Evolutionary conservation across 2,113 vertebrate species (phyloP).

Genomic region (Origma solitaria): DNA sequence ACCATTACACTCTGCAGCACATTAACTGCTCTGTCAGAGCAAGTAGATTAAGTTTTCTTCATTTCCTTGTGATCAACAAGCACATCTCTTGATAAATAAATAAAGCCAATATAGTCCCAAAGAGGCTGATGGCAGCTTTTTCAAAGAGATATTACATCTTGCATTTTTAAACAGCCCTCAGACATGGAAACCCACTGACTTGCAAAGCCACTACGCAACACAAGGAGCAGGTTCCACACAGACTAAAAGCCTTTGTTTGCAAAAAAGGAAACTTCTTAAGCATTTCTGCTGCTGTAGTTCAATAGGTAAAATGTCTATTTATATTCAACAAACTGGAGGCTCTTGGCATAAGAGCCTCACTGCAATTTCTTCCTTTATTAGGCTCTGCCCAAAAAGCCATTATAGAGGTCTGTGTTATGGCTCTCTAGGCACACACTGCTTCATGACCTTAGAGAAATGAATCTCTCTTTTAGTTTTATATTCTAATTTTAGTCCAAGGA

Average conservation of each 20-base stretch:
- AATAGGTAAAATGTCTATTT: not conserved
- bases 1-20: not conserved
- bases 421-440: not conserved
- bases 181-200: not conserved
- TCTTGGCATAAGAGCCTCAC: not conserved
- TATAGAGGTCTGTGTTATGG: not conserved
- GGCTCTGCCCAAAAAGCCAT: not conserved
- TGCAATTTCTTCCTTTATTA: constrained; percentile 23
- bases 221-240: not conserved
- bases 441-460: not conserved
- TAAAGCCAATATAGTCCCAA: not conserved
- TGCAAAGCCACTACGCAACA: not conserved
- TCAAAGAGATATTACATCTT: not conserved
- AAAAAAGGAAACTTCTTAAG: not conserved
- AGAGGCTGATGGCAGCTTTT: not conserved
- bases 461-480: not conserved
- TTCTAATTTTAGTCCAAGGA: constrained; percentile 7
- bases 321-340: not conserved
- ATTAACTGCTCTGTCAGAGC: constrained; percentile 59
- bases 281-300: not conserved
- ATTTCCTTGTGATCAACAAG: constrained; percentile 43
- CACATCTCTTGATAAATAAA: constrained; percentile 11
- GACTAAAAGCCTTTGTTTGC: not conserved
- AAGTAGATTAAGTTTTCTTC: constrained; percentile 66
- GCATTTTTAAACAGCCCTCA: not conserved